Evolutionary conservation across 1,140 invertebrate genomes (phyloP).

Genomic region (Mizuhopecten yessoensis): DNA sequence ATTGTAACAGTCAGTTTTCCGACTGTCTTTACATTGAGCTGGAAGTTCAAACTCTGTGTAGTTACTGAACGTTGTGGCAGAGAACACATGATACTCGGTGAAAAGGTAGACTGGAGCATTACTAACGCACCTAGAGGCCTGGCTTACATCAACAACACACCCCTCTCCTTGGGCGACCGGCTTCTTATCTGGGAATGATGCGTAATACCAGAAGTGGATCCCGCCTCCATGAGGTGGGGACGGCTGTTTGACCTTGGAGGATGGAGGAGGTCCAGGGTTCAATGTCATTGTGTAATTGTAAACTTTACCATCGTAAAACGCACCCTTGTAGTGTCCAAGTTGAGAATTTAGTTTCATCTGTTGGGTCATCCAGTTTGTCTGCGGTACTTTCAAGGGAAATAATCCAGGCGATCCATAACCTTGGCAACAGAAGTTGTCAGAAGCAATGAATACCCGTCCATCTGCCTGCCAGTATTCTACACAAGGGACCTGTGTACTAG

Average conservation of each 20-base stretch:
- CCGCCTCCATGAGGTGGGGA: neutral
- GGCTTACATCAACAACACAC: neutral
- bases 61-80: neutral
- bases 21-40: neutral
- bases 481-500: neutral
- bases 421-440: slow-evolving; percentile 37
- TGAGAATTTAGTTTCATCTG: neutral
- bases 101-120: neutral
- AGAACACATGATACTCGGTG: neutral
- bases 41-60: slow-evolving; percentile 15
- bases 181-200: neutral
- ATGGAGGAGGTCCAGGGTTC: neutral
- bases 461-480: slow-evolving; percentile 19
- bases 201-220: neutral
- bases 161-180: neutral
- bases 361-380: neutral
- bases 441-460: neutral
- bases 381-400: slow-evolving; percentile 14
- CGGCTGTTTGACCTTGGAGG: neutral
- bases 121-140: neutral
- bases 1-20: slow-evolving; percentile 32
- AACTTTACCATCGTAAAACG: neutral
- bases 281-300: neutral
- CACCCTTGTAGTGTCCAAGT: neutral
- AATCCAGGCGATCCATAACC: neutral